Evolutionary conservation across 2,888 invertebrate genomes (phyloP).

Genomic region (Cenopis cana): DNA sequence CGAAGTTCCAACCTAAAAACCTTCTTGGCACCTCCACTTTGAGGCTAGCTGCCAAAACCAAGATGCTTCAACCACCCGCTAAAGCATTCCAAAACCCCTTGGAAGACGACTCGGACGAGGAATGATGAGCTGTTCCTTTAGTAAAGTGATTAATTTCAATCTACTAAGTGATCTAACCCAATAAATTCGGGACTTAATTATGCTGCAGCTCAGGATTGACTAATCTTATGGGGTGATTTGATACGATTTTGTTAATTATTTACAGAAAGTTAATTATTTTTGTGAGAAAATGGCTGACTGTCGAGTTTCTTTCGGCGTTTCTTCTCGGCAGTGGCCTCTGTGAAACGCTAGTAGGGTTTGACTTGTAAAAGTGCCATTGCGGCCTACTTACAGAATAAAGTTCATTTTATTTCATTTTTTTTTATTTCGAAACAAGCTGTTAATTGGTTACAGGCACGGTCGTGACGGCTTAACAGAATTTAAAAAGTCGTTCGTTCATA

Average conservation of each 20-base stretch:
- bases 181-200: too few species aligned
- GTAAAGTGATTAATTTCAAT: background rate
- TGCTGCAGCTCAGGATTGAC: background rate
- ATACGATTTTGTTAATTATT: background rate
- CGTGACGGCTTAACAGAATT: too few species aligned
- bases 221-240: background rate
- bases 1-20: constrained; percentile 52
- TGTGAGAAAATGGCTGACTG: too few species aligned
- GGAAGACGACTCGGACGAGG: constrained; percentile 61
- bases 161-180: too few species aligned
- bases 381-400: too few species aligned
- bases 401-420: too few species aligned
- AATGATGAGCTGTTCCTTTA: constrained; percentile 48
- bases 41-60: constrained; percentile 67
- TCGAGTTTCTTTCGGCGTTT: too few species aligned
- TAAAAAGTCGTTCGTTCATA: too few species aligned
- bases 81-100: constrained; percentile 69
- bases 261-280: too few species aligned
- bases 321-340: too few species aligned
- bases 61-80: constrained; percentile 75
- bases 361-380: too few species aligned
- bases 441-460: background rate
- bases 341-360: too few species aligned
- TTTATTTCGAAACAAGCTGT: background rate
- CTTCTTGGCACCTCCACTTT: constrained; percentile 69